These are phyloP conservation scores for Chrysolina haemoptera DNA, from an alignment of 2,888 invertebrate genomes.

Conservation along the genomic window DNA sequence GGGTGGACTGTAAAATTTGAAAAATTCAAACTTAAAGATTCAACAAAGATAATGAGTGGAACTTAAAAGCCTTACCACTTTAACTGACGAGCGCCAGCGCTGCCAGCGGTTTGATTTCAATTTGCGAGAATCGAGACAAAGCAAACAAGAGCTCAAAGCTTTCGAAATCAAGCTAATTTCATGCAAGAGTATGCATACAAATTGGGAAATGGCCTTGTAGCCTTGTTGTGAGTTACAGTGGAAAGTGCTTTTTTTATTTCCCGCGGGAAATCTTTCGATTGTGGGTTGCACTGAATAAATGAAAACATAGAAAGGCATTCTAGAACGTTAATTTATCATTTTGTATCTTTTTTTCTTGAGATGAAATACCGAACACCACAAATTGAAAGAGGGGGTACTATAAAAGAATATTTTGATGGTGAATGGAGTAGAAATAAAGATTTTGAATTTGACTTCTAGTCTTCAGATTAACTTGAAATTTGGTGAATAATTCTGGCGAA, in stretches of 20 bases:
- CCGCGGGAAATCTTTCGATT: conserved; percentile 24
- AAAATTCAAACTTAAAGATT: not conserved
- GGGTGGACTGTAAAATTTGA: no score
- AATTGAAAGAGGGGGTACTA: no score
- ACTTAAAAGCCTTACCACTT: not conserved
- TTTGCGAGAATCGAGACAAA: not conserved
- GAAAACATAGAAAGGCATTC: not conserved
- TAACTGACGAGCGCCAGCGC: not conserved
- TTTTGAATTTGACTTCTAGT: no score
- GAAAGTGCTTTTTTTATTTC: conserved; percentile 11
- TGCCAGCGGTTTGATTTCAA: not conserved
- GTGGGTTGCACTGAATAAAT: conserved; percentile 24
- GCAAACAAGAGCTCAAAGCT: conserved; percentile 7
- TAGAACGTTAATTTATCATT: not conserved
- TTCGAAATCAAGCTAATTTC: conserved; percentile 21
- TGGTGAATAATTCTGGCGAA: no score
- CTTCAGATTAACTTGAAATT: no score
- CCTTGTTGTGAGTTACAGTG: conserved; percentile 19
- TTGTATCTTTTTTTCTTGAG: no score
- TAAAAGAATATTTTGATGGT: no score
- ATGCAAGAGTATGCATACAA: conserved; percentile 22
- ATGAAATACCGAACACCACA: no score
- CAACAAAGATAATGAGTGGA: not conserved
- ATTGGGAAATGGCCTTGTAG: conserved; percentile 17
- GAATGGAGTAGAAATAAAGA: no score